Evolutionary conservation across 64 coral and sea anemone species (phyloP), one percentile per base, ranked within the genome.

Genomic region (Hydrozoanthus tunicans): DNA sequence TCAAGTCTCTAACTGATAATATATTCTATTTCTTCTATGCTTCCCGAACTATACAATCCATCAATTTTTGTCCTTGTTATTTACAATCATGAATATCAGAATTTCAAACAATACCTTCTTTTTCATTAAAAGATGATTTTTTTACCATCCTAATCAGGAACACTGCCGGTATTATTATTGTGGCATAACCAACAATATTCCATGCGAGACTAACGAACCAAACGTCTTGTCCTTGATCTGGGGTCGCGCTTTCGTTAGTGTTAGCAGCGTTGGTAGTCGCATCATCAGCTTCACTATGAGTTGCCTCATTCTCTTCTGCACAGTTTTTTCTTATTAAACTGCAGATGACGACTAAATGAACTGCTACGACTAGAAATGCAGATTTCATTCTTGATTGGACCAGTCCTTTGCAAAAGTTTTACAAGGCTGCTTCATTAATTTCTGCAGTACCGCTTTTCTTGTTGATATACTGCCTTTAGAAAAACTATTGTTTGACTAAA

Each of bases 81-180:
- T 15, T 15, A 66, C 12, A 17, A 15, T 17, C 3, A 66, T 5
- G 12, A 17, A 13, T 66, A 12, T 9, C 1, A 53, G 5, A 12
- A 43, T 26, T 26, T 12, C 3, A 32, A 12, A 52, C 10, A 51
- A 24, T 86, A 96, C 97, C 94, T 85, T 85, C 90, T 56, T 26
- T 83, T 74, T 99, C 92, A n/a, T 96, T 96, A 79, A 99, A 99
- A 77, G 95, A 96, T n/a, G 94, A 96, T 52, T 99, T 93, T 53
- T 99, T 99, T 54, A 99, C 76, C 78, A 99, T 90, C 77, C 92
- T 90, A 24, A 99, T 96, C 4, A 99, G 51, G 24, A 99, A 68
- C 7, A 85, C 90, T 7, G 67, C 91, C 9, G 97, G 97, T n/a
- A 99, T 66, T 7, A 95, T 73, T 14, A 99, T 77, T 9, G 97